phyloP scores from a whole-genome alignment of 2,888 invertebrate genomes.

The Pachymerium ferrugineum region DNA sequence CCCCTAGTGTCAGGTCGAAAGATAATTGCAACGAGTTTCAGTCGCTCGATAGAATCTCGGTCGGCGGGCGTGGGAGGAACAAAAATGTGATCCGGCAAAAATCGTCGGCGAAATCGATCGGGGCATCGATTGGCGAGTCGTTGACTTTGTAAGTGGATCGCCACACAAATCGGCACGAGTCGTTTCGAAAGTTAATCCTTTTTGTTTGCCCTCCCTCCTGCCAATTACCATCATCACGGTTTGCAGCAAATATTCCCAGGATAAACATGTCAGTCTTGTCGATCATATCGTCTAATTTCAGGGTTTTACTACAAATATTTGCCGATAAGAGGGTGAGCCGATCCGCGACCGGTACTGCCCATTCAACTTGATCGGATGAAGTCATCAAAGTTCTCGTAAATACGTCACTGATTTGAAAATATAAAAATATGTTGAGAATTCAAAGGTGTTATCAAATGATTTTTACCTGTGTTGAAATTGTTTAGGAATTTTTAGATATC shows the following conservation, averaged over 20 bases:
- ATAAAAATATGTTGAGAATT: too few species aligned
- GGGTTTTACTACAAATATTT: constrained; percentile 9
- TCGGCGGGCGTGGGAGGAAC: background rate
- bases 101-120: background rate
- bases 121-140: constrained; percentile 13
- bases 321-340: background rate
- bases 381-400: background rate
- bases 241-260: background rate
- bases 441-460: too few species aligned
- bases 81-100: background rate
- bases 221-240: constrained; percentile 4
- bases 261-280: constrained; percentile 13
- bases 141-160: constrained; percentile 8
- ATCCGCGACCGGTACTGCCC: background rate
- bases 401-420: background rate
- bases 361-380: background rate
- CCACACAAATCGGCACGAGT: constrained; percentile 13
- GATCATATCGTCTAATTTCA: constrained; percentile 13
- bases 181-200: background rate
- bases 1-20: background rate
- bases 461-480: too few species aligned
- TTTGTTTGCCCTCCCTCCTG: background rate
- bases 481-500: too few species aligned
- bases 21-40: constrained; percentile 3
- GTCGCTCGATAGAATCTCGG: background rate